phyloP scores from a whole-genome alignment of 1,140 invertebrate genomes.

The Drosophila jambulina region DNA sequence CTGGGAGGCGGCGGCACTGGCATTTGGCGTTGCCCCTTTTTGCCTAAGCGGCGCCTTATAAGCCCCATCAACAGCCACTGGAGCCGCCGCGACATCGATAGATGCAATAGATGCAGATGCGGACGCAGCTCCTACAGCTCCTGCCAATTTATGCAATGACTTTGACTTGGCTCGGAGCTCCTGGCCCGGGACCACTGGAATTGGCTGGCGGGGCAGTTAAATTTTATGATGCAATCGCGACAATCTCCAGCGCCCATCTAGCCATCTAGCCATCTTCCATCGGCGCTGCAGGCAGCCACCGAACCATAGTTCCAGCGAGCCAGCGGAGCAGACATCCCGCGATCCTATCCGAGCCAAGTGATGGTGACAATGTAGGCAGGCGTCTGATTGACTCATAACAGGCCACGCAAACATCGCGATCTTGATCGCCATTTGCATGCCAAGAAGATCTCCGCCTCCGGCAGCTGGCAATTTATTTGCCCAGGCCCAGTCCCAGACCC shows the following conservation, averaged over 20 bases:
- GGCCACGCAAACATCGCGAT: slow-evolving; percentile 77
- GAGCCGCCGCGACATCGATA: slow-evolving; percentile 26
- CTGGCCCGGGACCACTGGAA: slow-evolving; percentile 31
- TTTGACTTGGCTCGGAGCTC: slow-evolving; percentile 40
- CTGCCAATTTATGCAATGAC: slow-evolving; percentile 76
- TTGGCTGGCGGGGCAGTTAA: slow-evolving; percentile 64
- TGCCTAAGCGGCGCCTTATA: slow-evolving; percentile 75
- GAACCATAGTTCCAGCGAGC: slow-evolving; percentile 3
- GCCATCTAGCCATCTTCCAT: slow-evolving; percentile 59
- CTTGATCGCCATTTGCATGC: slow-evolving; percentile 71
- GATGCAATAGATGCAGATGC: slow-evolving; percentile 32
- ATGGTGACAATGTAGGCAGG: slow-evolving; percentile 78
- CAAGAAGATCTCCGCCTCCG: slow-evolving; percentile 35
- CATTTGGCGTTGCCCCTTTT: slow-evolving; percentile 44
- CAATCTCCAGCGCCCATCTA: slow-evolving; percentile 69
- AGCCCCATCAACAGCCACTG: slow-evolving; percentile 39
- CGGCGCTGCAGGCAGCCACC: slow-evolving; percentile 59
- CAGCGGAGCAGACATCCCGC: slow-evolving; percentile 9
- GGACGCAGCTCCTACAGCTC: slow-evolving; percentile 28
- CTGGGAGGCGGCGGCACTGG: slow-evolving; percentile 5
- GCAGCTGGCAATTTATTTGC: slow-evolving; percentile 72
- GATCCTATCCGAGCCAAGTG: slow-evolving; percentile 55
- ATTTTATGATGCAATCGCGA: slow-evolving; percentile 79
- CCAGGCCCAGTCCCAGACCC: slow-evolving; percentile 35
- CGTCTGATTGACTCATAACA: slow-evolving; percentile 82